Conservation (phyloP, 2,797 vertebrate genomes). For the Tokudaia muenninki region DNA sequence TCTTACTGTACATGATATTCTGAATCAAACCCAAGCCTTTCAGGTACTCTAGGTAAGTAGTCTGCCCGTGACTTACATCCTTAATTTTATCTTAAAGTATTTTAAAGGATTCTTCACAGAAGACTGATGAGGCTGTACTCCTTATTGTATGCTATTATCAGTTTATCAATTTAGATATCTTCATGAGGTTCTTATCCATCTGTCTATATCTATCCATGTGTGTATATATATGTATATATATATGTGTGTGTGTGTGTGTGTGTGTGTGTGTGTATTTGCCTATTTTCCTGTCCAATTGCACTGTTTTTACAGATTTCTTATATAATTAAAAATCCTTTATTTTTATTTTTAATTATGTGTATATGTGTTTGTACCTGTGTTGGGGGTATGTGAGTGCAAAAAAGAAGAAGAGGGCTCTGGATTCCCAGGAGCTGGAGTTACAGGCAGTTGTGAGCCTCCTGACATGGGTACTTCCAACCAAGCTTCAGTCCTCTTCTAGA, state of each 20-base stretch:
- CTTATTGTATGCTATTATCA: slow-evolving; percentile 41
- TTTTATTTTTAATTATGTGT: neutral
- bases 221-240: neutral
- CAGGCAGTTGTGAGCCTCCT: neutral
- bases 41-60: neutral
- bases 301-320: slow-evolving; percentile 20
- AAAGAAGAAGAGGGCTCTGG: neutral
- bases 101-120: slow-evolving; percentile 58
- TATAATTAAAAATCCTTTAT: neutral
- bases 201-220: too few species aligned
- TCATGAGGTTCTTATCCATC: neutral
- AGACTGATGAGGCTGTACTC: slow-evolving; percentile 53
- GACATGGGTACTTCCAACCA: neutral
- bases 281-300: slow-evolving; percentile 25
- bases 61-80: neutral
- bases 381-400: neutral
- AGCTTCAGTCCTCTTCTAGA: neutral
- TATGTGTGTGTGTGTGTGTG: too few species aligned
- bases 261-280: neutral
- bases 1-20: neutral
- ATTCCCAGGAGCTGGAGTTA: neutral
- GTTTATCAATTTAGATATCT: slow-evolving; percentile 52
- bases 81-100: slow-evolving; percentile 1
- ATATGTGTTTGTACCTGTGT: neutral
- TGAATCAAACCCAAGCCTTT: neutral